Evolutionary conservation across 2,797 vertebrate genomes (phyloP).

Genomic region (Pampus argenteus): DNA sequence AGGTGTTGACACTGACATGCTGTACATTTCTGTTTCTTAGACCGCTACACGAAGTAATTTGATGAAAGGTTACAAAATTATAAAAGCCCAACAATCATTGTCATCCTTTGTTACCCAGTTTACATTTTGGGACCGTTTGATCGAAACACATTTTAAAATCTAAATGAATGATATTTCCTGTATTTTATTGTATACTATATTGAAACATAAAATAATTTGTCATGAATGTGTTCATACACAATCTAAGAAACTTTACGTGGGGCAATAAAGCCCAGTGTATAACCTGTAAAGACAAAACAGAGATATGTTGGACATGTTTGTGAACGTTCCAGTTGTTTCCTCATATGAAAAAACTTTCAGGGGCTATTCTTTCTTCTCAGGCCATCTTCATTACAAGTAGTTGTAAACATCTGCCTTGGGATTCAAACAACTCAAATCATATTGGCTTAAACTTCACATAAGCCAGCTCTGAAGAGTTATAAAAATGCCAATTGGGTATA

Average conservation of each 20-base stretch:
- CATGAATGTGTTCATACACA: not conserved
- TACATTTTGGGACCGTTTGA: not conserved
- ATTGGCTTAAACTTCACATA: not conserved
- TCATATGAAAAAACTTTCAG: conserved; percentile 13
- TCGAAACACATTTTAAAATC: not conserved
- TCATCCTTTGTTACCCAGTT: not conserved
- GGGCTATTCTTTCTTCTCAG: conserved; percentile 9
- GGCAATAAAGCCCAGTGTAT: not conserved
- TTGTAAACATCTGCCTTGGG: conserved; percentile 25
- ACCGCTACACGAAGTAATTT: not conserved
- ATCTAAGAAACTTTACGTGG: not conserved
- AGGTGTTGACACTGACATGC: not conserved
- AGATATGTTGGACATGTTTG: conserved; percentile 62
- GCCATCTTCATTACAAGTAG: conserved; percentile 22
- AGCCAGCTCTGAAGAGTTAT: conserved; percentile 18
- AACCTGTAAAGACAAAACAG: conserved; percentile 19
- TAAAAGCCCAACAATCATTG: not conserved
- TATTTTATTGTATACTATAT: not conserved
- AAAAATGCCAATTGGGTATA: conserved; percentile 19
- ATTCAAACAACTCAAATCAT: conserved; percentile 18
- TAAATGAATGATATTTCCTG: not conserved
- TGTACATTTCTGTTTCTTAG: not conserved
- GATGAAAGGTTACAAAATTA: not conserved
- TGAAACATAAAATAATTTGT: not conserved
- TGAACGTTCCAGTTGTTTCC: conserved; percentile 33